Base-by-base conservation (phyloP, 2,888 invertebrate genomes). In the Lithodes maja region DNA sequence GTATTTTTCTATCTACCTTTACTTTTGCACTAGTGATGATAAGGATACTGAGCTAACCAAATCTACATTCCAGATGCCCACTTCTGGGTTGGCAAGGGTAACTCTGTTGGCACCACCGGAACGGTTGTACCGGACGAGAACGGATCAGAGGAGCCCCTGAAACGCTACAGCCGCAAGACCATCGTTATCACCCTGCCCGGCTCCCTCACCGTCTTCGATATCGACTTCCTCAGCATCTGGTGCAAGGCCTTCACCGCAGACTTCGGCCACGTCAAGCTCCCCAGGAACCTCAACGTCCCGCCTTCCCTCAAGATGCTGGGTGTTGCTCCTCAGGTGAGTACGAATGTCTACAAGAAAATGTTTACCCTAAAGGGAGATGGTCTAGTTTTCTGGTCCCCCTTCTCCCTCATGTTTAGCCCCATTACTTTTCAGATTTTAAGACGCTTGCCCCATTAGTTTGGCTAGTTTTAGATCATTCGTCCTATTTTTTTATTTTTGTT, bases 241-340 rank as follows among this genome's bases (percentile, higher is more conserved):
- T 98, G 98, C 93, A 97, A 98, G 61, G 97, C 97, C 3, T 98
- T 98, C 95, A 96, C 97, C 78, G 98, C 98, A 80, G 97, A 98
- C 94, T 98, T 98, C 93, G 98, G 98, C 0, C 97, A 98, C 94
- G 96, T 98, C 82, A 93, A 95, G 92, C 95, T 98, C 92, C 97
- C 97, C 0, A 95, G 95, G 92, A 94, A 94, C 33, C 94, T 96
- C 91, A 97, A 97, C 94, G 96, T 98, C 80, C 98, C 98, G 75
- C 98, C 98, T 84, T 97, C 97, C 77, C 95, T 98, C 91, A 97
- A 97, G 95, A 98, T 98, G 98, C 96, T 98, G 80, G 98, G 98
- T 92, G 97, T 98, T 91, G 97, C 97, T 91, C 98, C 98, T 81
- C 98, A 98, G 97, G 98, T 98, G 95, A 95, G 96, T 92, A 93